Conservation (phyloP, 2,113 vertebrate genomes). For the Blennius ocellaris region DNA sequence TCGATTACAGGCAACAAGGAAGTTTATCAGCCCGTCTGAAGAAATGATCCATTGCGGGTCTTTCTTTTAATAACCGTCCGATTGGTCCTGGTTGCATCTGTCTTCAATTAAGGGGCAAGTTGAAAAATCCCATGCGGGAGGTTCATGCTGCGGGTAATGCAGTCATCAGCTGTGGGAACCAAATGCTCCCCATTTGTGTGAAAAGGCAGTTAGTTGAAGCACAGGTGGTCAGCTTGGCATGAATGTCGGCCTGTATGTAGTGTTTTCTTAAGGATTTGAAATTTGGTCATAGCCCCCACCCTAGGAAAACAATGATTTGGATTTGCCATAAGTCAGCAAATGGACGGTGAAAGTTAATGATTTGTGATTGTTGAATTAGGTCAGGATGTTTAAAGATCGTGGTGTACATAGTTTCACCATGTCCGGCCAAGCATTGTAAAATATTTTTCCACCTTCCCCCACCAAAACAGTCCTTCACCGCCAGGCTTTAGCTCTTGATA, state of each 20-base stretch:
- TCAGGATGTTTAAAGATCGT: conserved; percentile 36
- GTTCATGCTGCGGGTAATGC: conserved; percentile 75
- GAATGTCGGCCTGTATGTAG: conserved; percentile 50
- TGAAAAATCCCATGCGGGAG: conserved; percentile 66
- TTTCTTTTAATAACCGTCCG: conserved; percentile 63
- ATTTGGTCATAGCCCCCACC: conserved; percentile 24
- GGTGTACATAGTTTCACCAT: background rate
- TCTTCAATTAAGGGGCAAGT: conserved; percentile 71
- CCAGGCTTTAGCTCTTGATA: background rate
- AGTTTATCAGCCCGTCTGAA: conserved; percentile 64
- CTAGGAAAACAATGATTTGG: conserved; percentile 60
- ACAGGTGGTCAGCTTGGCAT: conserved; percentile 72
- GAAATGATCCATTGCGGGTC: conserved; percentile 60
- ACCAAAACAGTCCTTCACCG: conserved; percentile 3
- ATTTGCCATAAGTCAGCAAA: conserved; percentile 51
- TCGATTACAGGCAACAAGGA: conserved; percentile 57
- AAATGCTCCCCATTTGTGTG: conserved; percentile 76
- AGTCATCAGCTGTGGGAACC: conserved; percentile 83
- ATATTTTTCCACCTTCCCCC: conserved; percentile 1
- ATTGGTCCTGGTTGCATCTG: conserved; percentile 74
- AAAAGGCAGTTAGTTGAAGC: conserved; percentile 62
- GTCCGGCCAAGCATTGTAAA: conserved; percentile 19
- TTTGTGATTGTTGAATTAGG: conserved; percentile 34
- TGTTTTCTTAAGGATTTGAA: conserved; percentile 68
- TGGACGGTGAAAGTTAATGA: conserved; percentile 27